Evolutionary conservation across 2,888 invertebrate species (phyloP).

Genomic region (Taenaris catops): DNA sequence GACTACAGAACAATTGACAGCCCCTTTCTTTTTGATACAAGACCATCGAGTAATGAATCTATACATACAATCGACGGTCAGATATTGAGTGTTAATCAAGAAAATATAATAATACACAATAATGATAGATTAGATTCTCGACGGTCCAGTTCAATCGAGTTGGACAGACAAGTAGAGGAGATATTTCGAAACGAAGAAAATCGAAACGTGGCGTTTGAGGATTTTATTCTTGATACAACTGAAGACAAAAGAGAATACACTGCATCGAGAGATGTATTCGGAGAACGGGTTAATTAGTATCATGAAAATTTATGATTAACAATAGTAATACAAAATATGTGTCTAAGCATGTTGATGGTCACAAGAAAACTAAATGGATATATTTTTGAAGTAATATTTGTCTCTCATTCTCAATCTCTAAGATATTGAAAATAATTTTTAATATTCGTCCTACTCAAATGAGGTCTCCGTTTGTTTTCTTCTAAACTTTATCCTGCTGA

Average conservation of each 20-base stretch:
- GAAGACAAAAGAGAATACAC: conserved; percentile 34
- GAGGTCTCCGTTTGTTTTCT: no score
- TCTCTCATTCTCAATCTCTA: no score
- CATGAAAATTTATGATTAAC: no score
- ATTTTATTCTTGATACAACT: conserved; percentile 24
- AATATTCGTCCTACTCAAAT: no score
- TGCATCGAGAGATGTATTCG: conserved; percentile 46
- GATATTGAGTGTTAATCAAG: conserved; percentile 52
- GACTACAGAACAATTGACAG: conserved; percentile 25
- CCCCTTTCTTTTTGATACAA: conserved; percentile 34
- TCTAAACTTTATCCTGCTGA: no score
- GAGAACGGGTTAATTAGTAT: conserved; percentile 37
- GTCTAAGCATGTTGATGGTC: no score
- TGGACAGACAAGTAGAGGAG: conserved; percentile 61
- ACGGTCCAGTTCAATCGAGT: conserved; percentile 59
- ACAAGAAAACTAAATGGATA: no score
- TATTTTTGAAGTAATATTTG: no score
- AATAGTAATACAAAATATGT: no score
- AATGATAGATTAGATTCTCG: conserved; percentile 43
- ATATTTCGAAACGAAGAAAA: conserved; percentile 55
- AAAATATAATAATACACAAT: conserved; percentile 50
- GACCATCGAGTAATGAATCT: conserved; percentile 43
- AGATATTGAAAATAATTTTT: no score
- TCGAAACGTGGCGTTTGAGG: conserved; percentile 32
- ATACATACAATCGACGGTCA: conserved; percentile 51